Conservation (phyloP, 2,888 invertebrate genomes). For the Glomeris marginata region DNA sequence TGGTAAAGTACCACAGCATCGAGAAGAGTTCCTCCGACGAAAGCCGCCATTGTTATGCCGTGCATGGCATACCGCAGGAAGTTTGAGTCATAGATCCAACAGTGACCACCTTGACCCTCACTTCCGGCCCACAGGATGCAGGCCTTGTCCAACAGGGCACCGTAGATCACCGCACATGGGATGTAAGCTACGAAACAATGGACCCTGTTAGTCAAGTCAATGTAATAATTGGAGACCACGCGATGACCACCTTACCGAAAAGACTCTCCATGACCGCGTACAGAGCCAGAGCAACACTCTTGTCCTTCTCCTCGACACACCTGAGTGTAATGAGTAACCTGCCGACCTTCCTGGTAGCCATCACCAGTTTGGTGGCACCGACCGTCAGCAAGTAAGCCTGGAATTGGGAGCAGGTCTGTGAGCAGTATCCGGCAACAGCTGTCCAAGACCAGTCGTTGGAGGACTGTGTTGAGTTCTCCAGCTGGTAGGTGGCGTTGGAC, state of each 20-base stretch:
- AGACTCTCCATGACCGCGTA: conserved; percentile 11
- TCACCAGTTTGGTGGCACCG: conserved; percentile 5
- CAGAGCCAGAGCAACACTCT: conserved; percentile 11
- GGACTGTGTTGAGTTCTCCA: neutral
- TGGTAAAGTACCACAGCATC: conserved; percentile 11
- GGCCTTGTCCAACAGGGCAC: conserved; percentile 24
- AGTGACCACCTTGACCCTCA: conserved; percentile 23
- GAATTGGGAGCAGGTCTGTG: conserved; percentile 6
- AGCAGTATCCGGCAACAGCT: conserved; percentile 7
- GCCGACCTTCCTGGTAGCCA: conserved; percentile 20
- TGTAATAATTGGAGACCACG: neutral
- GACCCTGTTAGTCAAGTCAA: neutral
- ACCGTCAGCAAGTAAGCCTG: conserved; percentile 7
- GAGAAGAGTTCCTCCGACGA: conserved; percentile 16
- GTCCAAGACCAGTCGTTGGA: neutral
- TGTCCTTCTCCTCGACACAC: conserved; percentile 13
- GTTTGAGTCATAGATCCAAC: conserved; percentile 26
- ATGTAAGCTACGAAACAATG: conserved; percentile 18
- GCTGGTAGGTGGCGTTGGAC: neutral
- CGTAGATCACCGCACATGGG: conserved; percentile 26
- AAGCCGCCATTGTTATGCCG: conserved; percentile 16
- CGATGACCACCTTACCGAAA: conserved; percentile 5
- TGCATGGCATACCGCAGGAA: conserved; percentile 20
- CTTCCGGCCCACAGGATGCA: conserved; percentile 27
- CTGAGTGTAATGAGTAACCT: conserved; percentile 20